Conservation (phyloP, 2,797 vertebrate species). For the Mormyrops attenuatus region DNA sequence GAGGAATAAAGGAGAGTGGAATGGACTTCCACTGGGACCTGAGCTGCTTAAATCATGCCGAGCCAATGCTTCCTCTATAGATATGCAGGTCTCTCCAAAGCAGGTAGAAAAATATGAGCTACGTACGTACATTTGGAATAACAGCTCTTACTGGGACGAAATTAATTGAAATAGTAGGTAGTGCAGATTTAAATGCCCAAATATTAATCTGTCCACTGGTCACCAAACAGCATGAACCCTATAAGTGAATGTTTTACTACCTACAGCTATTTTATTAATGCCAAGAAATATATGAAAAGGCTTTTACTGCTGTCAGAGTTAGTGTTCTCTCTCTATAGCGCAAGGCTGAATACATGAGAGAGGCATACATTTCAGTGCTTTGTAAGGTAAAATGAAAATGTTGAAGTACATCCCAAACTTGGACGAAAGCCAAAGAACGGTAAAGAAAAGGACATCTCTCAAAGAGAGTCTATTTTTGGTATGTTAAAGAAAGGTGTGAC, state of each 20-base stretch:
- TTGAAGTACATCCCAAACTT: background rate
- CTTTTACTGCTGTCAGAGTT: background rate
- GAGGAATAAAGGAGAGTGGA: background rate
- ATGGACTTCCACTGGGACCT: background rate
- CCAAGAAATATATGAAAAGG: background rate
- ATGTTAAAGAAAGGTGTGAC: background rate
- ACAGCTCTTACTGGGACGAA: background rate
- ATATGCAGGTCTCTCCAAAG: background rate
- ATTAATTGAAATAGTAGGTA: background rate
- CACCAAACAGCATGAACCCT: background rate
- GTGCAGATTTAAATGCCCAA: background rate
- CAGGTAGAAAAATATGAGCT: background rate
- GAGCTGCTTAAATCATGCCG: background rate
- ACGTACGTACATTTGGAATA: background rate
- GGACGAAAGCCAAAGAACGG: background rate
- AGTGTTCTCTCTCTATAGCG: background rate
- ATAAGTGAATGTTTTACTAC: background rate
- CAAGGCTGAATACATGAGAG: background rate
- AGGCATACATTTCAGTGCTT: background rate
- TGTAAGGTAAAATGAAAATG: slow-evolving; percentile 7
- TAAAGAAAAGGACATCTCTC: background rate
- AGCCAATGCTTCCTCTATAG: background rate
- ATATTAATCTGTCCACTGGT: background rate
- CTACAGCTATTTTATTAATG: background rate
- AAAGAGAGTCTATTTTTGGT: slow-evolving; percentile 7